Base-by-base conservation (phyloP, 2,113 vertebrate genomes). In the Malurus melanocephalus region DNA sequence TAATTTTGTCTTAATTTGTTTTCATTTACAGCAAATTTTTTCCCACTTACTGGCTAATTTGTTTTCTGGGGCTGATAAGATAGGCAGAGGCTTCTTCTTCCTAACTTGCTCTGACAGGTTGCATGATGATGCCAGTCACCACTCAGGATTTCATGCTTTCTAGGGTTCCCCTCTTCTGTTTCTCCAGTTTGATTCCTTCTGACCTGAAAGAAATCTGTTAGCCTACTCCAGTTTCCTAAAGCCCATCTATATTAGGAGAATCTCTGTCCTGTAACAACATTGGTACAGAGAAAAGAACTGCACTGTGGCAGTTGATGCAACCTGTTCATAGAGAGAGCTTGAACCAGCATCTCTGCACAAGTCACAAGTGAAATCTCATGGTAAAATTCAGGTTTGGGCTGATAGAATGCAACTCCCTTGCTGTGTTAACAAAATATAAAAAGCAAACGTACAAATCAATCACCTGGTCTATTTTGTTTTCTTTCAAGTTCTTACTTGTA, bases 11-110 rank as follows among this genome's bases (percentile, higher is more conserved):
- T 90, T 87, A 60, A 60, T 80, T 91, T 77, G 23, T 91, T 93
- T 80, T 87, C 45, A 66, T 74, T 92, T 94, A 94, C 3, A 12
- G 80, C 66, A 93, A 86, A 79, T 88, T 91, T 86, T 24, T 88
- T 93, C 94, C 94, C 93, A 96, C 93, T 95, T 96, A 94, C 92
- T 92, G 94, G 85, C 95, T 93, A 94, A 91, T 88, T 91, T 94
- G 92, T 75, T 94, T 94, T 95, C 93, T 93, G 94, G 57, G 53
- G 93, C 86, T 95, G 86, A 59, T 53, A 95, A 94, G 80, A 93
- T 62, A 95, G 85, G 90, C 56, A 95, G 92, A 91, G 88, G 86
- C 59, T 91, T 93, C 90, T 84, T 93, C 86, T 73, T 95, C 86
- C 95, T 94, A 94, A 95, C 83, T 96, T 84, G 92, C 73, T 96